A percentile compares a stretch with the other conserved stretches of the same genome.
Conservation (phyloP, 2,113 vertebrate species). For the Pogonocichla stellata region DNA sequence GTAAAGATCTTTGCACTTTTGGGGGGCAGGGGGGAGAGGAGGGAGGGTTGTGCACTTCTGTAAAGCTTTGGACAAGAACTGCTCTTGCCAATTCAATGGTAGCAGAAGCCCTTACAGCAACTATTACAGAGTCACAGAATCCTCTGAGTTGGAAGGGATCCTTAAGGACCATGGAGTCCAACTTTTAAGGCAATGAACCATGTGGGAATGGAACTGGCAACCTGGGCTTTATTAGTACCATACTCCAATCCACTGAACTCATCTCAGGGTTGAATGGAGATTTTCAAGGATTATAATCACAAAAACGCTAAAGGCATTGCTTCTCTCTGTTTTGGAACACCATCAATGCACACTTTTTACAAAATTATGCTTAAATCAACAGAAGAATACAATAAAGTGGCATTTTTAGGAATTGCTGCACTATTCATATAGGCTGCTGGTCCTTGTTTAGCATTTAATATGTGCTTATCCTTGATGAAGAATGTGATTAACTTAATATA, state of each 20-base stretch:
- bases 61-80: not conserved
- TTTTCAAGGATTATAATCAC: not conserved
- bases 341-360: not conserved
- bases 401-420: not conserved
- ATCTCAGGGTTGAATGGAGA: not conserved
- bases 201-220: fast-evolving
- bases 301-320: not conserved
- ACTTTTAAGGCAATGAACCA: not conserved
- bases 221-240: fast-evolving
- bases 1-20: not conserved
- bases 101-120: not conserved
- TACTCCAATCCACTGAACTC: not conserved
- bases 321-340: not conserved
- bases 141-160: not conserved
- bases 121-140: not conserved
- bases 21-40: fast-evolving
- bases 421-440: not conserved
- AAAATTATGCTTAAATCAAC: not conserved
- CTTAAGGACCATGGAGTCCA: not conserved
- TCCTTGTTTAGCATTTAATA: not conserved
- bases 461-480: not conserved
- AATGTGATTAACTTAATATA: not conserved
- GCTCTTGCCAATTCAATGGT: not conserved
- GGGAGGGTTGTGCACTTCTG: not conserved
- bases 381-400: not conserved